Evolutionary conservation across 2,113 vertebrate species (phyloP).

Genomic region (Lepidothrix coronata): DNA sequence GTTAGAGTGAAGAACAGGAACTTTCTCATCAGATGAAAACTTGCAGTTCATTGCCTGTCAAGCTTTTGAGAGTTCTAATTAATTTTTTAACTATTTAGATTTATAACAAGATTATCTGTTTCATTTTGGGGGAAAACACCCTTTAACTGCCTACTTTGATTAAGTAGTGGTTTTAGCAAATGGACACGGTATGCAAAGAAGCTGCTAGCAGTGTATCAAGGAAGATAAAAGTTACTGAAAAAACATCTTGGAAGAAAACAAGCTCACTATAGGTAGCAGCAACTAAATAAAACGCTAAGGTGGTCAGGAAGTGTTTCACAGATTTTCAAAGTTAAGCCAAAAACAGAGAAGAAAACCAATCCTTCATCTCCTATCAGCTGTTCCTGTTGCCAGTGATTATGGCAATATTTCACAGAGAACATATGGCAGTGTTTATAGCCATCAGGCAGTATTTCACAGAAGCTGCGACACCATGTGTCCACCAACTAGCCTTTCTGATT

Average conservation of each 20-base stretch:
- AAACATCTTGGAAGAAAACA: neutral
- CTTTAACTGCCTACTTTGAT: conserved; percentile 27
- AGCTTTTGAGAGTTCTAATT: conserved; percentile 57
- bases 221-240: neutral
- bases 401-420: conserved; percentile 72
- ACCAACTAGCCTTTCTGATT: conserved; percentile 76
- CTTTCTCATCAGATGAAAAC: conserved; percentile 30
- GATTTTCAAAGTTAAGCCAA: conserved; percentile 9
- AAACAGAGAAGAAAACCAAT: conserved; percentile 35
- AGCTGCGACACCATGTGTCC: conserved; percentile 75
- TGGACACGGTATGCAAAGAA: neutral
- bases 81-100: conserved; percentile 34
- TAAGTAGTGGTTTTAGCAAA: conserved; percentile 35
- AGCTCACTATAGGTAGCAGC: neutral
- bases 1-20: conserved; percentile 23
- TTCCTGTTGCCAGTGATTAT: conserved; percentile 65
- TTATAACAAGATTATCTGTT: neutral
- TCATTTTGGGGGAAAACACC: neutral
- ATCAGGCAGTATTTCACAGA: conserved; percentile 77
- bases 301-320: conserved; percentile 23
- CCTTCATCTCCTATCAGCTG: conserved; percentile 56
- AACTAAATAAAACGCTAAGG: neutral
- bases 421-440: conserved; percentile 77
- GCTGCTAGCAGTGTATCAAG: neutral
- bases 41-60: conserved; percentile 26